Evolutionary conservation across 2,888 invertebrate species (phyloP).

Genomic region (Stenichneumon culpator): DNA sequence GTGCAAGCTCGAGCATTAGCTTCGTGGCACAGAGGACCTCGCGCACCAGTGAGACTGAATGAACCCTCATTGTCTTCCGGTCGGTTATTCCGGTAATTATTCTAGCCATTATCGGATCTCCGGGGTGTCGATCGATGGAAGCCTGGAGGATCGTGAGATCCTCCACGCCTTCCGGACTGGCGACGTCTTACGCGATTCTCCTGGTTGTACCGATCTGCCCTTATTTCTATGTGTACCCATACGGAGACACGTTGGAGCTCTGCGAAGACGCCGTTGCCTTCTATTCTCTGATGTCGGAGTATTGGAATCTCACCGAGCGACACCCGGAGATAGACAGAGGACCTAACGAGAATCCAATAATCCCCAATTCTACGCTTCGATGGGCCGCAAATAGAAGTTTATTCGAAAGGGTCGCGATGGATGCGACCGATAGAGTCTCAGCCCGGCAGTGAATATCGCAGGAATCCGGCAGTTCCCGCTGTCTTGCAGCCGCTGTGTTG

Average conservation of each 20-base stretch:
- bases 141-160: conserved; percentile 28
- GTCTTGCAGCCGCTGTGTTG: not conserved
- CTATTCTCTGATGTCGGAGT: conserved; percentile 9
- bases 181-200: conserved; percentile 46
- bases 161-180: not conserved
- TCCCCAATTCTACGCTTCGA: conserved; percentile 81
- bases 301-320: conserved; percentile 50
- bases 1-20: conserved; percentile 11
- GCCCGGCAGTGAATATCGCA: conserved; percentile 7
- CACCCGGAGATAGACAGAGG: conserved; percentile 39
- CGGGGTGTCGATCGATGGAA: conserved; percentile 53
- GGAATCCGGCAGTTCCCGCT: not conserved
- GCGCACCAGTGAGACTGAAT: conserved; percentile 74
- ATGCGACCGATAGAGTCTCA: conserved; percentile 40
- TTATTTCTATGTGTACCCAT: conserved; percentile 16
- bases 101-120: conserved; percentile 73
- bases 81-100: conserved; percentile 80
- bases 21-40: conserved; percentile 35
- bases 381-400: conserved; percentile 81
- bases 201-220: conserved; percentile 2
- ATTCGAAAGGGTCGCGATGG: conserved; percentile 74
- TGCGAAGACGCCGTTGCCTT: not conserved
- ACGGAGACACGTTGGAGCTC: not conserved
- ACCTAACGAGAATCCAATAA: conserved; percentile 83
- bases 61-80: conserved; percentile 68